phyloP scores from a whole-genome alignment of 2,888 invertebrate species.

The Caenorhabditis sinica region DNA sequence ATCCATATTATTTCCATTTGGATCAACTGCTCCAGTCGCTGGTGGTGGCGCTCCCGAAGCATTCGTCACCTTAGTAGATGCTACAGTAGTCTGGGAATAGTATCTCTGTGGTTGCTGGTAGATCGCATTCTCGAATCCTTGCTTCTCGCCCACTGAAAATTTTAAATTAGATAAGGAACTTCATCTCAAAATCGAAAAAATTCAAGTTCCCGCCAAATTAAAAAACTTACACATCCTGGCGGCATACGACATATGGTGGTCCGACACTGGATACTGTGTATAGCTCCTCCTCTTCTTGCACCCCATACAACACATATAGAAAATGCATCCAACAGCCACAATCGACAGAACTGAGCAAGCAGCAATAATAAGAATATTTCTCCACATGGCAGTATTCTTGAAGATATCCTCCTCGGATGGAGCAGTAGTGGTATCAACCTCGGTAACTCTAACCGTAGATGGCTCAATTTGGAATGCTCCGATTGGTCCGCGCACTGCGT shows the following conservation, averaged over 20 bases:
- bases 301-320: conserved; percentile 63
- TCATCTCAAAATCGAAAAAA: background rate
- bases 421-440: conserved; percentile 65
- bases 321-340: conserved; percentile 53
- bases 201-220: background rate
- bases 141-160: conserved; percentile 64
- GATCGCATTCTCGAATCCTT: conserved; percentile 77
- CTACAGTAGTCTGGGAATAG: conserved; percentile 72
- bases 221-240: conserved; percentile 68
- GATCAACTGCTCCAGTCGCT: conserved; percentile 35
- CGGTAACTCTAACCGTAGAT: conserved; percentile 72
- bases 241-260: conserved; percentile 66
- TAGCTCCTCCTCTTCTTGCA: conserved; percentile 68
- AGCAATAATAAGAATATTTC: conserved; percentile 62
- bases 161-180: too few relatives aligned
- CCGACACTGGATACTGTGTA: conserved; percentile 73
- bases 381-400: conserved; percentile 57
- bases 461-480: conserved; percentile 73
- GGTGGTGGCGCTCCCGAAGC: conserved; percentile 36
- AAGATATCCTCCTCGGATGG: conserved; percentile 58
- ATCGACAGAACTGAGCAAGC: conserved; percentile 60
- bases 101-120: conserved; percentile 73
- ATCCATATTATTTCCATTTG: conserved; percentile 48
- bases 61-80: conserved; percentile 62
- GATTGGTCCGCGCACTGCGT: conserved; percentile 73